Evolutionary conservation across 2,797 vertebrate species (phyloP).

Genomic region (Tapera naevia): DNA sequence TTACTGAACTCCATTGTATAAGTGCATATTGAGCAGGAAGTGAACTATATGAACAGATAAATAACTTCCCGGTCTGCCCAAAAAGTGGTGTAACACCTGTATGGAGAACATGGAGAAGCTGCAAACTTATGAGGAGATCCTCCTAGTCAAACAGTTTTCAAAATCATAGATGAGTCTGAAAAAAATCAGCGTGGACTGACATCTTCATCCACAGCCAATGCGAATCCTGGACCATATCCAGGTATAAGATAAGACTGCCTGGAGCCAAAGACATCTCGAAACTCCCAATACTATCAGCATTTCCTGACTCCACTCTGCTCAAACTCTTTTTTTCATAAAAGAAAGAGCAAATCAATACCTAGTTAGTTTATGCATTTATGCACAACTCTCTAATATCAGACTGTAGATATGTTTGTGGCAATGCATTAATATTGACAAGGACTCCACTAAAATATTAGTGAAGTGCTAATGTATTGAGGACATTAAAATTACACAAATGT

Average conservation of each 20-base stretch:
- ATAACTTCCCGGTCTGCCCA: background rate
- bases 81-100: background rate
- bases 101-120: background rate
- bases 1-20: background rate
- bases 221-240: background rate
- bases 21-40: background rate
- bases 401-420: background rate
- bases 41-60: background rate
- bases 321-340: background rate
- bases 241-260: slow-evolving; percentile 26
- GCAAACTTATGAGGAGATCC: background rate
- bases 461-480: background rate
- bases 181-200: background rate
- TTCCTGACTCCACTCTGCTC: slow-evolving; percentile 6
- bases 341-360: slow-evolving; percentile 34
- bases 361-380: slow-evolving; percentile 22
- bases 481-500: background rate
- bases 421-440: background rate
- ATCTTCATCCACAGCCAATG: background rate
- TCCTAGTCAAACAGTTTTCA: background rate
- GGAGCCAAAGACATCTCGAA: slow-evolving; percentile 46
- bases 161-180: background rate
- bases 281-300: background rate
- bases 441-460: background rate
- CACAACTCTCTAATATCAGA: background rate